Base-by-base conservation (phyloP, 2,113 vertebrate genomes). In the Alouatta palliata region DNA sequence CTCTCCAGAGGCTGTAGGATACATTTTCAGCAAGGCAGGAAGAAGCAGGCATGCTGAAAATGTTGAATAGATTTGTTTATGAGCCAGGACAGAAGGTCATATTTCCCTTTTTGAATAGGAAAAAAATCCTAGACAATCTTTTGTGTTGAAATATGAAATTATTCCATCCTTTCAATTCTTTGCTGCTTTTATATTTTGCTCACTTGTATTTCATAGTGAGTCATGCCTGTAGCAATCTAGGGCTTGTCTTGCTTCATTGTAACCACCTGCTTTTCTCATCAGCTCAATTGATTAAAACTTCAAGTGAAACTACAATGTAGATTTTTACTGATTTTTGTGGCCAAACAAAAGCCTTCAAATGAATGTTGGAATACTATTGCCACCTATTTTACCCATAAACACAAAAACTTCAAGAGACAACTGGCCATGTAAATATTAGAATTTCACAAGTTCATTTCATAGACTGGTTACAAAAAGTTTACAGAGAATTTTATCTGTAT, bases 141-240 rank as follows among this genome's bases (percentile, higher is more conserved):
- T 90, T 82, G 35, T 96, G 71, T 94, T 95, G 92, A 90, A 97
- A 98, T 93, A 97, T 91, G 10, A 95, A 96, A 76, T 97, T 79
- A 94, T 96, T 97, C 43, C 92, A 35, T 90, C 45, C 45, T 93
- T 97, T 85, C 86, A 20, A 13, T 95, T 77, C 35, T 52, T 95
- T 40, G 43, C 45, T 94, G 52, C 54, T 89, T 96, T 96, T 96
- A 64, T 90, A 0, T 89, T 43, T 84, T 97, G 68, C 87, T 94
- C 77, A 54, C 83, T 96, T 94, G 11, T 81, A 58, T 95, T 98
- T 96, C 96, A 95, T 10, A 89, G 45, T 91, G 96, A 98, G 49
- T 94, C 95, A 93, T 83, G 75, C 20, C 49, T 94, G 40, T 35
- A 88, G 52, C 95, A 97, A 70, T 52, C 85, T 25, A 30, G 82